phyloP scores from a whole-genome alignment of 2,888 invertebrate species.

The Noctua fimbriata region DNA sequence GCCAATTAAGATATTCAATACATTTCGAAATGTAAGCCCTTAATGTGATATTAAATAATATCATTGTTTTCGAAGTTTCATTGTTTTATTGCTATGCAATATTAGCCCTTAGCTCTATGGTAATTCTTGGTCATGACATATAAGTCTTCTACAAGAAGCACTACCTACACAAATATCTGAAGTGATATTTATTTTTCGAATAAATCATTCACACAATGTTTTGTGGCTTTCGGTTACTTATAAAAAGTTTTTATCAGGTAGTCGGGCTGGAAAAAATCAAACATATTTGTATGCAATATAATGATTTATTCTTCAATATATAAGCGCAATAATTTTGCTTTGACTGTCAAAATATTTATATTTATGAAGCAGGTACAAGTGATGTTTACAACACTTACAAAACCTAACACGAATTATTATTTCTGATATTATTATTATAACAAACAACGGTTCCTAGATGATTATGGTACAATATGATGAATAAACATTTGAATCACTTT shows the following conservation, averaged over 20 bases:
- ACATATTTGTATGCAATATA: slow-evolving; percentile 83
- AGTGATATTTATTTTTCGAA: neutral
- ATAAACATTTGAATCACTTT: slow-evolving; percentile 74
- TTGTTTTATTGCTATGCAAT: slow-evolving; percentile 53
- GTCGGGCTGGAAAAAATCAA: slow-evolving; percentile 65
- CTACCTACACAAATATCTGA: neutral
- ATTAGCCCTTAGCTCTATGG: neutral
- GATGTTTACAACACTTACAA: slow-evolving; percentile 87
- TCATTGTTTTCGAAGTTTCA: slow-evolving; percentile 67
- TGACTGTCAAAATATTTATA: slow-evolving; percentile 89
- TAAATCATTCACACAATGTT: neutral
- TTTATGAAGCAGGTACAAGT: slow-evolving; percentile 89
- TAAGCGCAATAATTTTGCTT: slow-evolving; percentile 91
- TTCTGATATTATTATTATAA: slow-evolving; percentile 68
- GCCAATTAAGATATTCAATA: slow-evolving; percentile 69
- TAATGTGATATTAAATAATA: slow-evolving; percentile 85
- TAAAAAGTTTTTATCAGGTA: neutral
- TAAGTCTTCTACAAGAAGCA: slow-evolving; percentile 13
- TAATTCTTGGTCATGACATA: neutral
- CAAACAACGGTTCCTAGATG: slow-evolving; percentile 61
- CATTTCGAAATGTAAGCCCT: slow-evolving; percentile 76
- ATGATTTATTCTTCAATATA: slow-evolving; percentile 89
- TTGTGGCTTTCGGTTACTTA: neutral
- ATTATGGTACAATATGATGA: slow-evolving; percentile 62
- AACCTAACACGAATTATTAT: slow-evolving; percentile 76